Conservation (phyloP, 2,113 vertebrate species). For the Ptilorrhoa leucosticta region DNA sequence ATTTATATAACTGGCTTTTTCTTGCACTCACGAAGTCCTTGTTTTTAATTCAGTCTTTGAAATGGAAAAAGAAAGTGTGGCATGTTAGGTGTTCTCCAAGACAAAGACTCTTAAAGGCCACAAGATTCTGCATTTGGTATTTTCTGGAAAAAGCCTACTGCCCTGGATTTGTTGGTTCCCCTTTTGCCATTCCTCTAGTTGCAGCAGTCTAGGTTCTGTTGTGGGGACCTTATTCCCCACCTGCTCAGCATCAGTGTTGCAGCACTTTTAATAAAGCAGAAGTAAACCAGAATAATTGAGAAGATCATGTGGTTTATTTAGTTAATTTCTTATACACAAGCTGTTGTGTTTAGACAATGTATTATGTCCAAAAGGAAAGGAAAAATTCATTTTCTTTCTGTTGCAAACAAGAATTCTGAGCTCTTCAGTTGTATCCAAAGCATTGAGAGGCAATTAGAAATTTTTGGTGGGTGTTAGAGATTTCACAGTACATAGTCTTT, state of each 20-base stretch:
- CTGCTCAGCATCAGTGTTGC: not conserved
- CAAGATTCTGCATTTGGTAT: not conserved
- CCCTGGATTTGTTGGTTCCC: not conserved
- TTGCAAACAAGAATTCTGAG: not conserved
- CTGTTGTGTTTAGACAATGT: not conserved
- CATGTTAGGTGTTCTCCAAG: not conserved
- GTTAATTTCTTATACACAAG: not conserved
- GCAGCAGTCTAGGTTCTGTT: not conserved
- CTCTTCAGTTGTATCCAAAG: not conserved
- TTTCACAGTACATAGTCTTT: not conserved
- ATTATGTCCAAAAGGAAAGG: not conserved
- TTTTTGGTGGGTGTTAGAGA: not conserved
- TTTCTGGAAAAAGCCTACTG: not conserved
- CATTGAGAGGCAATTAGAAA: not conserved
- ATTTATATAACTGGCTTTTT: not conserved
- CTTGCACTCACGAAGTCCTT: not conserved
- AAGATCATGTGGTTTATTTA: not conserved
- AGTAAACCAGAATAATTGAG: not conserved
- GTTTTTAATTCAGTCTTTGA: not conserved
- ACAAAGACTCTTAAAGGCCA: not conserved
- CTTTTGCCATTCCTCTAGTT: not conserved
- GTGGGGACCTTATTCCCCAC: not conserved
- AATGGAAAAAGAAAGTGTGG: not conserved
- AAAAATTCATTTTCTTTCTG: not conserved
- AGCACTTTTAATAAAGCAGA: not conserved